A percentile compares a stretch with the other conserved stretches of the same genome.
phyloP scores from a whole-genome alignment of 2,888 invertebrate genomes.

The Ichneumoninae sp. region DNA sequence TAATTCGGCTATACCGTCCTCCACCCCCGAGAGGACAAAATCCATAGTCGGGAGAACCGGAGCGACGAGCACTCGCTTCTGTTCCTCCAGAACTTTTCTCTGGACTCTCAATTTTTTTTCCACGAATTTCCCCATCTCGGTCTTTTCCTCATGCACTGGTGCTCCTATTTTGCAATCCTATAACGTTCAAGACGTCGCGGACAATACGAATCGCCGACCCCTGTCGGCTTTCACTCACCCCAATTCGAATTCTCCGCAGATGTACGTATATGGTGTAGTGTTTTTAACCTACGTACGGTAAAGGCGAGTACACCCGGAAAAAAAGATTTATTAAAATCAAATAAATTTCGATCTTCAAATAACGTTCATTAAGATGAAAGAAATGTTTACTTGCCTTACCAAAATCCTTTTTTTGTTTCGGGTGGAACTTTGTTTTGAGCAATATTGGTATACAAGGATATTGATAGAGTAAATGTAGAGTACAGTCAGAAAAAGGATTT shows the following conservation, averaged over 20 bases:
- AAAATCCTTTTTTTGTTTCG: too few relatives aligned
- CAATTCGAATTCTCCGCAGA: background rate
- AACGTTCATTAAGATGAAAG: too few relatives aligned
- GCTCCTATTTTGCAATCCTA: constrained; percentile 12
- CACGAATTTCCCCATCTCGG: constrained; percentile 26
- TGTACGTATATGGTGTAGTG: background rate
- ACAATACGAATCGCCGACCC: constrained; percentile 27
- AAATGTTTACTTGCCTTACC: too few relatives aligned
- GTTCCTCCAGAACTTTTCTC: constrained; percentile 63
- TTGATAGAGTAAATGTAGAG: too few relatives aligned
- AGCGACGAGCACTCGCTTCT: background rate
- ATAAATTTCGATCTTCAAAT: too few relatives aligned
- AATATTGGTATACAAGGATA: too few relatives aligned
- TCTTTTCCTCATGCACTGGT: constrained; percentile 20
- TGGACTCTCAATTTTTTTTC: constrained; percentile 53
- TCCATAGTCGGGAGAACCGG: constrained; percentile 7
- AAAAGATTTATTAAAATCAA: too few relatives aligned
- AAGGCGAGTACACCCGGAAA: background rate
- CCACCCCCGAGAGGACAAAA: constrained; percentile 33
- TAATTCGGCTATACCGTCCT: constrained; percentile 41
- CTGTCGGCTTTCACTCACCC: constrained; percentile 6
- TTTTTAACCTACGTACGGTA: background rate
- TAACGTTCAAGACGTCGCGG: constrained; percentile 21
- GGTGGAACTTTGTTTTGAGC: too few relatives aligned
- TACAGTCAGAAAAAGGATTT: too few relatives aligned